Conservation (phyloP, 2,797 vertebrate genomes). For the Salmo trutta region DNA sequence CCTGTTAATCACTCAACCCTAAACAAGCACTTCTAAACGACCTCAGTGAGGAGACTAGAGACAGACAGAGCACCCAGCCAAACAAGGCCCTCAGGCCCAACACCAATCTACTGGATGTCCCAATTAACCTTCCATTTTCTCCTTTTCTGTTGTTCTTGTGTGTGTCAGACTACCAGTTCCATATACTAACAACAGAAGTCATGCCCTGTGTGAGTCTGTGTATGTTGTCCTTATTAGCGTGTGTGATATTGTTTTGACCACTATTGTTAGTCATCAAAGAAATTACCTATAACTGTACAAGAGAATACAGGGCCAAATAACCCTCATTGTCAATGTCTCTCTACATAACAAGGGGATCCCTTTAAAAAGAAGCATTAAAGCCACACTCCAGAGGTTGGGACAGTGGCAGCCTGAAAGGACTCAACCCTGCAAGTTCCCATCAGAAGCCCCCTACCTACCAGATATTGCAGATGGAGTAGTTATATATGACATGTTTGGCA, state of each 20-base stretch:
- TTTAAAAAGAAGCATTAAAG: not conserved
- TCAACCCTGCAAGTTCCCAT: not conserved
- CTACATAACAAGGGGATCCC: conserved; percentile 12
- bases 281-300: conserved; percentile 63
- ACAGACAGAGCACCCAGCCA: conserved; percentile 53
- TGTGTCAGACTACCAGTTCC: conserved; percentile 60
- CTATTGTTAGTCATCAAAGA: conserved; percentile 54
- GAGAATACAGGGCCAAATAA: conserved; percentile 55
- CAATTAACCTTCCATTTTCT: conserved; percentile 61
- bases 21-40: conserved; percentile 72
- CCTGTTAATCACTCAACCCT: conserved; percentile 74
- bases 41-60: conserved; percentile 63
- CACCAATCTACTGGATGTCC: conserved; percentile 58
- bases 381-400: not conserved
- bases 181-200: conserved; percentile 67
- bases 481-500: not conserved
- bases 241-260: conserved; percentile 72
- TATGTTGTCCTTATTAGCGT: conserved; percentile 60
- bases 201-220: conserved; percentile 60
- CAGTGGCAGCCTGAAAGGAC: not conserved
- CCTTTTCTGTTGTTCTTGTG: conserved; percentile 1
- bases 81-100: conserved; percentile 65
- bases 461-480: not conserved
- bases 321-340: conserved; percentile 58
- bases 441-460: not conserved